A percentile compares a stretch with the other conserved stretches of the same genome.
These are phyloP conservation scores for Dendroctonus ponderosae DNA, from an alignment of 1,140 invertebrate genomes.

Conservation along the genomic window DNA sequence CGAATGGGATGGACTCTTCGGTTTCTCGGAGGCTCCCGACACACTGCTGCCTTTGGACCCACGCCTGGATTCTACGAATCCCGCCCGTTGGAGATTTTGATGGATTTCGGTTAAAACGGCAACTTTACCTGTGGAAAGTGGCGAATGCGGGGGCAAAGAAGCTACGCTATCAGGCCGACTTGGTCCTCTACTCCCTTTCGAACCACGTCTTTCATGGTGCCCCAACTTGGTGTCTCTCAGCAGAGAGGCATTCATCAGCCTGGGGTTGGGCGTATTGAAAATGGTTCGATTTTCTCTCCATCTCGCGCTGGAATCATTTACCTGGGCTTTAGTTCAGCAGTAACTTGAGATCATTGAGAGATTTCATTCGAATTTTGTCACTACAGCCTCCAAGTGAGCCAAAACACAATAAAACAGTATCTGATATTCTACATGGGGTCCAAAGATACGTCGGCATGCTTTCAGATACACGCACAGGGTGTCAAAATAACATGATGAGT, in stretches of 20 bases:
- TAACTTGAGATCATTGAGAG: no score
- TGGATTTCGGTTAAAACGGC: no score
- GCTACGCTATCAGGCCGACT: conserved; percentile 79
- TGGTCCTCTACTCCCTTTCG: conserved; percentile 70
- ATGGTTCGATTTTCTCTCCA: conserved; percentile 90
- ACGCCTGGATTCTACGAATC: conserved; percentile 60
- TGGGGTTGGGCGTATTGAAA: conserved; percentile 91
- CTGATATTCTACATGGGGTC: no score
- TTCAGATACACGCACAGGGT: no score
- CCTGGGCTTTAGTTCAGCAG: no score
- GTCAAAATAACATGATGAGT: no score
- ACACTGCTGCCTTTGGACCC: conserved; percentile 67
- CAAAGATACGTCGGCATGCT: no score
- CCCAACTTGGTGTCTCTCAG: conserved; percentile 77
- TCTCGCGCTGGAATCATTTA: conserved; percentile 63
- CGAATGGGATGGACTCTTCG: conserved; percentile 54
- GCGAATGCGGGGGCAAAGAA: conserved; percentile 76
- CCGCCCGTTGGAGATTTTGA: no score
- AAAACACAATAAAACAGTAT: no score
- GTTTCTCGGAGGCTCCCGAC: conserved; percentile 59
- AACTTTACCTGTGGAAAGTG: conserved; percentile 70
- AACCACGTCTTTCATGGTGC: conserved; percentile 72
- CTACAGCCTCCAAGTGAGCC: no score
- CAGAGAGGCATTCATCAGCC: conserved; percentile 83
- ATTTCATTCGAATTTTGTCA: no score